Evolutionary conservation across 1,140 invertebrate species (phyloP), one percentile per base, ranked within the genome.

Genomic region (Stegodyphus dumicola): DNA sequence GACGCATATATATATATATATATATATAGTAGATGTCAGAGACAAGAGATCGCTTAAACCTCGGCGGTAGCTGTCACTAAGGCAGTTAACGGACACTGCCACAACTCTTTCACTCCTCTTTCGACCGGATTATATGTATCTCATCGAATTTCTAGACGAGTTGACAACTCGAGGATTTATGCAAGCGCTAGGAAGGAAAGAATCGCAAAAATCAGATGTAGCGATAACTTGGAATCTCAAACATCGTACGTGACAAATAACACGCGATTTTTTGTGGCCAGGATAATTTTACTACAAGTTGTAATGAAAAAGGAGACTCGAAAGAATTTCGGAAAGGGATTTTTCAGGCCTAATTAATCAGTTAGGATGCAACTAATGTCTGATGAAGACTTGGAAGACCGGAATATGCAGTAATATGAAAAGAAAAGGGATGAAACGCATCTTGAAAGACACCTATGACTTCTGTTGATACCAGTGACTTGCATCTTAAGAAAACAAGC

Each of bases 1-100:
- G 77, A 70, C 48, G 71, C 71, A 71, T n/a, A n/a, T n/a, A n/a
- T n/a, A n/a, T n/a, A n/a, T n/a, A 78, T 78, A 78, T 69, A 80
- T 71, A 80, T 60, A 60, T 60, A 60, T 80, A 80, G 70, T 71
- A 71, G 77, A 60, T 80, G 77, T 80, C 77, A 71, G 77, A 70
- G 77, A 70, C 77, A 71, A 70, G 66, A 54, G 65, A 78, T 78
- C 77, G 69, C 77, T 71, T 71, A 71, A 71, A 65, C n/a, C 49
- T 67, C 64, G 52, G 18, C 77, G 60, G 10, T 60, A 52, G 75
- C 67, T 80, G 77, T 80, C 77, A 80, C 33, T 33, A 33, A 33
- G 33, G 65, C 77, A 69, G 65, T 67, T 69, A 67, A 60, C 56
- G 15, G 56, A 60, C 7, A 13, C 7, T 7, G 54, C 7, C 54